A percentile compares a stretch with the other conserved stretches of the same genome.
phyloP scores from a whole-genome alignment of 2,113 vertebrate species.

The Chiloscyllium plagiosum region DNA sequence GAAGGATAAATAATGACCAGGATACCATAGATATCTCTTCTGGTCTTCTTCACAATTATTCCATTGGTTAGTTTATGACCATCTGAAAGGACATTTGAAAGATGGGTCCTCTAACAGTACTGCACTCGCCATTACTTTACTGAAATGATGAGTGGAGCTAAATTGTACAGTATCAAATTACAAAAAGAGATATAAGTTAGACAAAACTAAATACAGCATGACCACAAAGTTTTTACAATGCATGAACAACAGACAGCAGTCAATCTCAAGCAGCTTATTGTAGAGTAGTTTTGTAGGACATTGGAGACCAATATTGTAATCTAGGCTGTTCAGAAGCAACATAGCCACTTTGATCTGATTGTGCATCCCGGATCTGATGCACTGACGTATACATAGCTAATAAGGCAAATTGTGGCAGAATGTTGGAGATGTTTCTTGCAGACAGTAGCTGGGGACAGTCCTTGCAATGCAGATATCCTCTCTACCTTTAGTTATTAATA shows the following conservation, averaged over 20 bases:
- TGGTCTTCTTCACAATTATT: not conserved
- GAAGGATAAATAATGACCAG: too few relatives aligned
- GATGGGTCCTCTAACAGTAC: not conserved
- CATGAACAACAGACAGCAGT: not conserved
- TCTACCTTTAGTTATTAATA: too few relatives aligned
- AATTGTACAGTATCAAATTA: not conserved
- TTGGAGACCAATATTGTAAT: not conserved
- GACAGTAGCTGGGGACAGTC: too few relatives aligned
- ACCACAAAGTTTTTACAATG: not conserved
- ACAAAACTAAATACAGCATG: not conserved
- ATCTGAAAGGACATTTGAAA: not conserved
- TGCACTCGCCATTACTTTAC: not conserved
- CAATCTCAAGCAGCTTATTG: not conserved
- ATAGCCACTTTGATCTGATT: too few relatives aligned
- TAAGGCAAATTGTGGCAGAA: too few relatives aligned
- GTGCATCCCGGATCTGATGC: not conserved
- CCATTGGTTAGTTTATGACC: not conserved
- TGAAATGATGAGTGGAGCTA: not conserved
- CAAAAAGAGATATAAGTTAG: not conserved
- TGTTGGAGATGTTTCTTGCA: too few relatives aligned
- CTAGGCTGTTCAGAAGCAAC: too few relatives aligned
- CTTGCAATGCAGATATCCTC: too few relatives aligned
- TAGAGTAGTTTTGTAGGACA: not conserved
- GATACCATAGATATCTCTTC: not conserved
- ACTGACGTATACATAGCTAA: not conserved